Evolutionary conservation across 2,888 invertebrate species (phyloP).

Genomic region (Xestia c-nigrum): DNA sequence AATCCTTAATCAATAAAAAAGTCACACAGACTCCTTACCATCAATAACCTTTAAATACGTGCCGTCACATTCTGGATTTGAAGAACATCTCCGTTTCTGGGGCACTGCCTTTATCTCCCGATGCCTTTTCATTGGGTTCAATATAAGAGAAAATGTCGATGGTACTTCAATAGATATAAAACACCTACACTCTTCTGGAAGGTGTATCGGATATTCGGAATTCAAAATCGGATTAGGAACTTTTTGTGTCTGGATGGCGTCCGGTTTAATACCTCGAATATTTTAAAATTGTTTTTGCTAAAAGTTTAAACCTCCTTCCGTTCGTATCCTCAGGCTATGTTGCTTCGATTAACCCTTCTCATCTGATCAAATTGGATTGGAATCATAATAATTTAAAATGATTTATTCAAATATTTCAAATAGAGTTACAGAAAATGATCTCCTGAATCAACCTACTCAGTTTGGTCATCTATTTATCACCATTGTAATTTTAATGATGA

Average conservation of each 20-base stretch:
- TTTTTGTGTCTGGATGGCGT: slow-evolving; percentile 49
- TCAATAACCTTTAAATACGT: slow-evolving; percentile 30
- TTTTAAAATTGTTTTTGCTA: slow-evolving; percentile 39
- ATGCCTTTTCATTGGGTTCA: slow-evolving; percentile 58
- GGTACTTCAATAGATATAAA: slow-evolving; percentile 23
- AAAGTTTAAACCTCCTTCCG: slow-evolving; percentile 29
- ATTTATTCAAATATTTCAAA: neutral
- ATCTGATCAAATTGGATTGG: neutral
- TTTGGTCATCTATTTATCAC: neutral
- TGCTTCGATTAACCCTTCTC: slow-evolving; percentile 8
- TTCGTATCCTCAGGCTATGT: slow-evolving; percentile 1
- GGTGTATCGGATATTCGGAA: slow-evolving; percentile 26
- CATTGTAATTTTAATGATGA: neutral
- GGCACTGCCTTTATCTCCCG: slow-evolving; percentile 50
- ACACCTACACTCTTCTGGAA: slow-evolving; percentile 46
- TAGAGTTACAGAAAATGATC: neutral
- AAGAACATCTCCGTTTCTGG: slow-evolving; percentile 44
- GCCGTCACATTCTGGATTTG: slow-evolving; percentile 37
- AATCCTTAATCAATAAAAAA: neutral
- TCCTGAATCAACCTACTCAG: neutral
- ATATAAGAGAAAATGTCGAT: slow-evolving; percentile 54
- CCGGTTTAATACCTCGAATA: slow-evolving; percentile 50
- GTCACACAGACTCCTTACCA: slow-evolving; percentile 6
- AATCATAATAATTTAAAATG: neutral
- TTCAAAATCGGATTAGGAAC: slow-evolving; percentile 33